Conservation (phyloP, 2,888 invertebrate genomes). For the Caenorhabditis japonica region DNA sequence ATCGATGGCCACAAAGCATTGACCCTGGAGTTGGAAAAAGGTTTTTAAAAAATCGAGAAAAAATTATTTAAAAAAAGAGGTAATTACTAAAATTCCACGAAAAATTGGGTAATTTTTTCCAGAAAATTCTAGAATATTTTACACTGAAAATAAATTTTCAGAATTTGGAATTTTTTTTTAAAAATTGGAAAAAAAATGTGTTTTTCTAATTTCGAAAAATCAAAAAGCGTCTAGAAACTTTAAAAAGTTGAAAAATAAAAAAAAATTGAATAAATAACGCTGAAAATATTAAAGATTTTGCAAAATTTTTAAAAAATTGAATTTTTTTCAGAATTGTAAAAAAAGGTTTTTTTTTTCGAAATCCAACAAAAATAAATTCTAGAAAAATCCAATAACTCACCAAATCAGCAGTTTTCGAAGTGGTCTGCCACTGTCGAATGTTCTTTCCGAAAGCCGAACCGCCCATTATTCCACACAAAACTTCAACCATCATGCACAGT, state of each 20-base stretch:
- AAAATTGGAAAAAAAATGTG: too few species aligned
- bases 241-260: too few species aligned
- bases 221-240: too few species aligned
- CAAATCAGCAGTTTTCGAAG: conserved; percentile 82
- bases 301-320: not conserved
- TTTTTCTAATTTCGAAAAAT: too few species aligned
- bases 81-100: too few species aligned
- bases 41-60: conserved; percentile 31
- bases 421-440: conserved; percentile 85
- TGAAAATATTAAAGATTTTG: conserved; percentile 16
- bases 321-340: not conserved
- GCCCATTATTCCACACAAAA: conserved; percentile 87
- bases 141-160: too few species aligned
- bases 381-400: too few species aligned
- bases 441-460: conserved; percentile 85
- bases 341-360: not conserved
- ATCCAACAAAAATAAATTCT: too few species aligned
- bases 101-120: too few species aligned
- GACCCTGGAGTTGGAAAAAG: too few species aligned
- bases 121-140: too few species aligned
- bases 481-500: conserved; percentile 87
- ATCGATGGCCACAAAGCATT: conserved; percentile 77
- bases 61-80: not conserved
- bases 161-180: conserved; percentile 12
- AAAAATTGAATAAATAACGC: not conserved